These are phyloP conservation scores for Pyrochroa serraticornis DNA, from an alignment of 2,888 invertebrate genomes.

Conservation along the genomic window DNA sequence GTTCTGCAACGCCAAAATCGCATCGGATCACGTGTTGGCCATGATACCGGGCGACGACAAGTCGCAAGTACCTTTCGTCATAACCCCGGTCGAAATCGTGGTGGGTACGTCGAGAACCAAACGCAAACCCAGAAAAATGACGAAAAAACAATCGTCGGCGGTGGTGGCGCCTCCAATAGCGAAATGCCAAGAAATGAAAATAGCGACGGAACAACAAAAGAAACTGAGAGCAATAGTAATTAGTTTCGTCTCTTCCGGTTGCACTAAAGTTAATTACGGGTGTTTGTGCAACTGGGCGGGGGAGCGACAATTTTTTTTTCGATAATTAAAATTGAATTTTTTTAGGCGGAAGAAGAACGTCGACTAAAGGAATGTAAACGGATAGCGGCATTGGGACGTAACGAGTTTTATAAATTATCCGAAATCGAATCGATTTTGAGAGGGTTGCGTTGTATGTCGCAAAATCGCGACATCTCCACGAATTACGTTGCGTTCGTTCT, in stretches of 20 bases:
- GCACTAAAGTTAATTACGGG: neutral
- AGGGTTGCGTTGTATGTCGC: constrained; percentile 44
- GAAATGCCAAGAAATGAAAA: too few species aligned
- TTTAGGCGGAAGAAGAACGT: constrained; percentile 44
- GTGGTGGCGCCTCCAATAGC: constrained; percentile 18
- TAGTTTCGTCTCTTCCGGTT: too few species aligned
- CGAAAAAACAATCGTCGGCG: constrained; percentile 19
- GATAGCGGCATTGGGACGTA: constrained; percentile 53
- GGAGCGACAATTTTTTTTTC: too few species aligned
- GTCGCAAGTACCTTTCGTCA: constrained; percentile 53
- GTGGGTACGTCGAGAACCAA: constrained; percentile 38
- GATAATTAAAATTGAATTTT: neutral
- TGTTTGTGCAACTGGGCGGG: too few species aligned
- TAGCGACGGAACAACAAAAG: too few species aligned
- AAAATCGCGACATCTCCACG: constrained; percentile 56
- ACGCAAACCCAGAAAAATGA: constrained; percentile 26
- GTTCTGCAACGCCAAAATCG: constrained; percentile 61
- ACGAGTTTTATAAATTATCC: constrained; percentile 42
- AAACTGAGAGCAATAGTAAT: too few species aligned
- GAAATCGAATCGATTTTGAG: constrained; percentile 59
- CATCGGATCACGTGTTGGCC: constrained; percentile 61
- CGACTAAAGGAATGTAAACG: constrained; percentile 50
- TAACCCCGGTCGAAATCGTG: constrained; percentile 53
- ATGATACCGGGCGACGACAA: constrained; percentile 57
- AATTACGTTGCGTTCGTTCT: constrained; percentile 64